Evolutionary conservation across 2,797 vertebrate species (phyloP), one percentile per base, ranked within the genome.

Genomic region (Syngnathus acus): DNA sequence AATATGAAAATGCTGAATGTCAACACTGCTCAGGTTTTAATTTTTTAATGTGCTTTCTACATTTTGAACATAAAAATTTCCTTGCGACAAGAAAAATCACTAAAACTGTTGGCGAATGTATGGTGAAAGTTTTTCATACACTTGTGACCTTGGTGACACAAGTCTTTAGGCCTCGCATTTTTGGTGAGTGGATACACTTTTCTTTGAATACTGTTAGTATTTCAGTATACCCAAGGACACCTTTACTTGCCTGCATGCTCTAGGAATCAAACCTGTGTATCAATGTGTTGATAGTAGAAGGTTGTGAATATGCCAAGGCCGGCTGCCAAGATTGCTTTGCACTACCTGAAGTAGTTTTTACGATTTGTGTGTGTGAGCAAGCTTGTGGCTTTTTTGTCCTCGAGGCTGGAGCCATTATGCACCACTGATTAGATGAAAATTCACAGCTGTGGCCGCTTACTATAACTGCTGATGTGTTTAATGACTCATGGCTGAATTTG

Each of bases 311-410:
- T 79, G 76, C 83, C 76, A 77, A 78, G 86, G 75, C 77, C 68
- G 75, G 71, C 78, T 79, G 82, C 83, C 86, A 85, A 84, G 73
- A 87, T 81, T 84, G 82, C 81, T 84, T 84, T 88, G 83, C 78
- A 67, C 75, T 88, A 84, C 84, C 83, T 87, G 84, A 84, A 86
- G 83, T 81, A 74, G 81, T 79, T 87, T 87, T 86, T 86, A 84
- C 42, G 48, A 76, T 70, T 65, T 85, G 74, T 75, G 75, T 78
- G 79, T 73, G 75, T 23, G 68, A 55, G 32, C 4, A 43, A 62
- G 67, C 68, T 68, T 75, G 75, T 67, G 72, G 73, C 75, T 71
- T 48, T 66, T 77, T 73, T 72, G 74, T 84, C 76, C 79, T 80
- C 78, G 68, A 80, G 81, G 77, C 80, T 73, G 71, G 72, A 78